A percentile compares a stretch with the other conserved stretches of the same genome.
Evolutionary conservation across 2,113 vertebrate species (phyloP).

Genomic region (Papio anubis): DNA sequence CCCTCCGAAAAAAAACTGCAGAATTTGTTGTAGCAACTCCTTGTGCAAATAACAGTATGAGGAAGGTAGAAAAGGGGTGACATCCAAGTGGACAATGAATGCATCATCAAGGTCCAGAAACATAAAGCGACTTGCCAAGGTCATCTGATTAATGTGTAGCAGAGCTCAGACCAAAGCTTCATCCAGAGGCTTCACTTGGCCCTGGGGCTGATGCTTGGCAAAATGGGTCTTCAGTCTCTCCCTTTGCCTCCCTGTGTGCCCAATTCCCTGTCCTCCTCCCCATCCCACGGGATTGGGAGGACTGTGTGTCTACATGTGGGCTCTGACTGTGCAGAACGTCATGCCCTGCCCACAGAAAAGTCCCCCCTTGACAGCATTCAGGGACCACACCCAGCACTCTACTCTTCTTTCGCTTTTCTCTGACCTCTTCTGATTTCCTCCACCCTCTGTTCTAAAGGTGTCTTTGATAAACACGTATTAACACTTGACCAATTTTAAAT

Average conservation of each 20-base stretch:
- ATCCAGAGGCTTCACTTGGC: accelerated
- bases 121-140: accelerated
- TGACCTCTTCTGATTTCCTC: background rate
- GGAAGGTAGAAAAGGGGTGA: background rate
- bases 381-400: accelerated
- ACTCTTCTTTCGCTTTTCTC: background rate
- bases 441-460: too few species aligned
- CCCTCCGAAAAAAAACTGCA: accelerated
- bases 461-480: background rate
- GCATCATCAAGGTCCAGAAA: background rate
- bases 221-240: background rate
- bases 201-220: background rate
- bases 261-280: background rate
- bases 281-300: accelerated
- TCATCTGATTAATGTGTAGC: too few species aligned
- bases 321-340: background rate
- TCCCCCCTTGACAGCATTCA: accelerated
- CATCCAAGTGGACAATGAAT: background rate
- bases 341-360: too few species aligned
- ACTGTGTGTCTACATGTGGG: background rate
- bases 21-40: background rate
- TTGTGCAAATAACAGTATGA: background rate
- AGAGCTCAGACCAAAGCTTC: background rate
- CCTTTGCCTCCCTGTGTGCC: background rate
- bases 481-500: background rate